These are phyloP conservation scores for Bostrychus sinensis DNA, from an alignment of 2,113 vertebrate species.

Conservation along the genomic window DNA sequence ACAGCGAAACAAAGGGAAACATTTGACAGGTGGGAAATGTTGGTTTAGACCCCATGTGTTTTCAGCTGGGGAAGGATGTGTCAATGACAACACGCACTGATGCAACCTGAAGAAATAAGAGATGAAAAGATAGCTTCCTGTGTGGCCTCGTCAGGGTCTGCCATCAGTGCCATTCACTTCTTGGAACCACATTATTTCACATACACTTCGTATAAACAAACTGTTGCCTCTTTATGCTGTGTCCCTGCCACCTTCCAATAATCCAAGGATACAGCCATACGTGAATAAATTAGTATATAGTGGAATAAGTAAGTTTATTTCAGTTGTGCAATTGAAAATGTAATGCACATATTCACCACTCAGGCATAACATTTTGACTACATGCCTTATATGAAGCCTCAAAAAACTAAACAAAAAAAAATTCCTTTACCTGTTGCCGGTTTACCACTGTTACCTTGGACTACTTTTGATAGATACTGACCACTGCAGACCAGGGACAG, in stretches of 20 bases:
- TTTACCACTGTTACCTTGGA: too few species aligned
- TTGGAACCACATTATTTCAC: conserved; percentile 34
- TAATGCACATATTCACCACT: too few species aligned
- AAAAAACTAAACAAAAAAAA: too few species aligned
- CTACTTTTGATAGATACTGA: too few species aligned
- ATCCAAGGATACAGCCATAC: too few species aligned
- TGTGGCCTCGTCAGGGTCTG: conserved; percentile 65
- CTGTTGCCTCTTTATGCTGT: not conserved
- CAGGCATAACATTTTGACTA: too few species aligned
- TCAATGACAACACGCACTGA: conserved; percentile 68
- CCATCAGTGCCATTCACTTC: conserved; percentile 32
- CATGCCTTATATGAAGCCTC: too few species aligned
- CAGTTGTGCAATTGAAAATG: too few species aligned
- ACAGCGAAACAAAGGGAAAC: conserved; percentile 54
- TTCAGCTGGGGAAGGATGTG: conserved; percentile 56
- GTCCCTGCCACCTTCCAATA: conserved; percentile 33
- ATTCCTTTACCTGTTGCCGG: too few species aligned
- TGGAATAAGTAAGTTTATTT: too few species aligned
- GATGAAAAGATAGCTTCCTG: conserved; percentile 69
- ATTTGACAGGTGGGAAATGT: conserved; percentile 69
- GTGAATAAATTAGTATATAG: too few species aligned
- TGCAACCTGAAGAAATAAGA: conserved; percentile 74
- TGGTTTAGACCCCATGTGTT: conserved; percentile 64
- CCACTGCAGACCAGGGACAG: too few species aligned
- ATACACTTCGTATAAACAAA: conserved; percentile 10